Conservation (phyloP, 2,113 vertebrate genomes). For the Vulpes lagopus region DNA sequence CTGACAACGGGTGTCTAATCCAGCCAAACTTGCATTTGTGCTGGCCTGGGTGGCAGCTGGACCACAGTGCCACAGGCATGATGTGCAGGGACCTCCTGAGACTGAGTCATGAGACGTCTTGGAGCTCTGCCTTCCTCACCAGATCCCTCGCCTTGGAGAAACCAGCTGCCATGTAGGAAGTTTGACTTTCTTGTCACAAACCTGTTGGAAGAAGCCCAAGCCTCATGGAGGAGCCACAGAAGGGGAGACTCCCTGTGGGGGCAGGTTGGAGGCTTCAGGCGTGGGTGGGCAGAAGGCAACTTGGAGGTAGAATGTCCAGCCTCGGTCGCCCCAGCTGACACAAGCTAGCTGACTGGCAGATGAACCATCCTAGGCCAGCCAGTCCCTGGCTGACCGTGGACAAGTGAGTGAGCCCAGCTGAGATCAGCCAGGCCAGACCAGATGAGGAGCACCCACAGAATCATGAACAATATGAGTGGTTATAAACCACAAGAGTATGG, state of each 20-base stretch:
- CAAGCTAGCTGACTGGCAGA: rapidly evolving
- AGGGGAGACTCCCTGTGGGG: rapidly evolving
- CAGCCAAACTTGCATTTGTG: rapidly evolving
- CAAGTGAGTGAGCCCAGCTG: background rate
- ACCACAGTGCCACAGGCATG: rapidly evolving
- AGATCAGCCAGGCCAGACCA: background rate
- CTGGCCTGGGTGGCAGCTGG: background rate
- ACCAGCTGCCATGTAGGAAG: rapidly evolving
- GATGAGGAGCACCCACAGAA: background rate
- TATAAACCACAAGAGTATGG: background rate
- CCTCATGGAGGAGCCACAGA: rapidly evolving
- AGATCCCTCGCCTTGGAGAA: background rate
- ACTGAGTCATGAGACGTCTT: rapidly evolving
- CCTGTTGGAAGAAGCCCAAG: background rate
- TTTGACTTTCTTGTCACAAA: background rate
- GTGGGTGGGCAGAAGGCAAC: too few relatives aligned
- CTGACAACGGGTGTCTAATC: background rate
- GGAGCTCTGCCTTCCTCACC: background rate
- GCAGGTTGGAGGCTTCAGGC: rapidly evolving
- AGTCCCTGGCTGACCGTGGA: rapidly evolving
- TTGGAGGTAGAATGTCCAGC: background rate
- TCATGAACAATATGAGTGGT: rapidly evolving
- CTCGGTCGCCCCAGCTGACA: background rate
- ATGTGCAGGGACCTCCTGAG: background rate
- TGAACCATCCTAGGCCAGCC: background rate